Evolutionary conservation across 2,113 vertebrate genomes (phyloP).

Genomic region (Carollia perspicillata): DNA sequence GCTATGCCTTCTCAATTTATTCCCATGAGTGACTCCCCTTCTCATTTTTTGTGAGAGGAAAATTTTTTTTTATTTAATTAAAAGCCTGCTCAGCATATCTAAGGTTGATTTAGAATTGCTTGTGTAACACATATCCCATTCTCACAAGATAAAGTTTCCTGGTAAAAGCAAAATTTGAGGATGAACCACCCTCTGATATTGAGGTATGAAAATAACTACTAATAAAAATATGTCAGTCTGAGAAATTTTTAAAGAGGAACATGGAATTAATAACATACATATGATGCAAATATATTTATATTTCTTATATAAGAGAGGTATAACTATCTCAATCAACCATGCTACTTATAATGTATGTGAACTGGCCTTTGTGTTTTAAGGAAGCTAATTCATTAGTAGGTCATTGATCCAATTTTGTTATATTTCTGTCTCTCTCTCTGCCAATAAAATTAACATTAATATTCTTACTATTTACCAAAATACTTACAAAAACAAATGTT

Average conservation of each 20-base stretch:
- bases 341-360: not conserved
- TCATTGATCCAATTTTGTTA: not conserved
- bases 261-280: not conserved
- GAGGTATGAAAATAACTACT: not conserved
- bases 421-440: constrained; percentile 16
- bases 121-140: not conserved
- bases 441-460: not conserved
- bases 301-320: not conserved
- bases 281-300: not conserved
- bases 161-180: not conserved
- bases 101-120: not conserved
- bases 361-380: not conserved
- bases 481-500: not conserved
- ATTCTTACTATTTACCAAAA: not conserved
- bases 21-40: not conserved
- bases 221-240: not conserved
- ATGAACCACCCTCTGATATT: not conserved
- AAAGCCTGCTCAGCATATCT: not conserved
- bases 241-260: not conserved
- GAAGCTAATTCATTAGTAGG: not conserved
- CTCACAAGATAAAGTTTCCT: not conserved
- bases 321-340: not conserved
- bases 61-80: constrained; percentile 1
- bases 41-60: constrained; percentile 28
- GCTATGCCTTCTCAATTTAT: constrained; percentile 37